Percentiles rank a stretch among this genome's conserved stretches.
Evolutionary conservation across 2,797 vertebrate species (phyloP).

Genomic region (Pteronotus mesoamericanus): DNA sequence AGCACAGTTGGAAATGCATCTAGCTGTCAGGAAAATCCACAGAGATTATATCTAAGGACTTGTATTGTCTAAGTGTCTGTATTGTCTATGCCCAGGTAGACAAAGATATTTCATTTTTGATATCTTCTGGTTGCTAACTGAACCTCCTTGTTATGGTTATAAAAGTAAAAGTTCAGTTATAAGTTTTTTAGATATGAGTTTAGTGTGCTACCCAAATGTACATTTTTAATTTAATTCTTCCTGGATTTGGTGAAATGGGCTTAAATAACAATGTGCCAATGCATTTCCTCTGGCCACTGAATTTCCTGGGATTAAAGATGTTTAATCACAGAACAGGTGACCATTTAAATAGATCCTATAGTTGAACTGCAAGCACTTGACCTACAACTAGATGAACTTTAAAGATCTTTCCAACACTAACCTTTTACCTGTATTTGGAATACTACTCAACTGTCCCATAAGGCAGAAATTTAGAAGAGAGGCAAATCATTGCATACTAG

Average conservation of each 20-base stretch:
- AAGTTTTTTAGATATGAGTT: not conserved
- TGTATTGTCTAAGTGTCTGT: not conserved
- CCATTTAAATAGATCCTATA: not conserved
- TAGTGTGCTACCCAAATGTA: not conserved
- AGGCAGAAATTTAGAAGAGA: not conserved
- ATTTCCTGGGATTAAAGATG: not conserved
- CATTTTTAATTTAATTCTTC: not conserved
- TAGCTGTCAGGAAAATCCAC: not conserved
- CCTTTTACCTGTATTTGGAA: not conserved
- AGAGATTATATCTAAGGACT: not conserved
- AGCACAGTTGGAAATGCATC: constrained; percentile 27
- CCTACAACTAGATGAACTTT: not conserved
- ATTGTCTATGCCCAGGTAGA: not conserved
- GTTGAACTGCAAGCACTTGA: not conserved
- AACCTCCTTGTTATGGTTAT: not conserved
- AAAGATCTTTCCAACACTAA: not conserved
- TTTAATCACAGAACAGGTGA: not conserved
- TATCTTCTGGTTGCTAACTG: not conserved
- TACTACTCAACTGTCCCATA: not conserved
- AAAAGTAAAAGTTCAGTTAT: not conserved
- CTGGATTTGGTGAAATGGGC: not conserved
- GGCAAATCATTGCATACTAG: not conserved
- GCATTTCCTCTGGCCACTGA: not conserved
- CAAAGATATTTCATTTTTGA: not conserved
- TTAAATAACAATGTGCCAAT: not conserved